These are phyloP conservation scores for Dunckerocampus dactyliophorus DNA, from an alignment of 2,113 vertebrate species.

Conservation along the genomic window DNA sequence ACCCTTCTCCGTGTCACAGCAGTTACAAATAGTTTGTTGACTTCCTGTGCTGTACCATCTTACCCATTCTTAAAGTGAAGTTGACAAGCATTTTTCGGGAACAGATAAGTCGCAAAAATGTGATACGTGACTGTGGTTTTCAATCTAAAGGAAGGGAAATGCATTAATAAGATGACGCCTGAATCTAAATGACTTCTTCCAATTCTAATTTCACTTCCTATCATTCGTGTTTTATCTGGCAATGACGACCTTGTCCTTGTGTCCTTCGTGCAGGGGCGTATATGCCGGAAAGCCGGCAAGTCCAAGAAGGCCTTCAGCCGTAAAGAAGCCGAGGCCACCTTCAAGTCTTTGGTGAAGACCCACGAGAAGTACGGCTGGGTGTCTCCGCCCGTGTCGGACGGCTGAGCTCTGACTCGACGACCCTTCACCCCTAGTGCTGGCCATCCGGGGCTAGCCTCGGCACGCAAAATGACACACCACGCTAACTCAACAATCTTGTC, in stretches of 20 bases:
- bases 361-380: slow-evolving; percentile 99
- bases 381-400: slow-evolving; percentile 93
- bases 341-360: slow-evolving; percentile 99
- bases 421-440: slow-evolving; percentile 33
- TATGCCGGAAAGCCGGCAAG: slow-evolving; percentile 98
- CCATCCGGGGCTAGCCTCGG: slow-evolving; percentile 50
- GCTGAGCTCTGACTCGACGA: slow-evolving; percentile 72
- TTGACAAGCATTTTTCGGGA: no score
- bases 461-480: slow-evolving; percentile 60
- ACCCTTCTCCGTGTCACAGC: no score
- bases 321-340: slow-evolving; percentile 98
- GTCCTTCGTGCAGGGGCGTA: slow-evolving; percentile 80
- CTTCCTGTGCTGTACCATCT: no score
- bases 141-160: no score
- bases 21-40: no score
- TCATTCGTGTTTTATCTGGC: background rate
- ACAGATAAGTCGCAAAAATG: no score
- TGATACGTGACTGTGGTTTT: no score
- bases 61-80: no score
- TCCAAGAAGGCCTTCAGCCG: slow-evolving; percentile 99
- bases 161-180: no score
- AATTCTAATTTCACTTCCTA: no score
- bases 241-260: background rate
- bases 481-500: slow-evolving; percentile 57
- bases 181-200: background rate